Evolutionary conservation across 2,113 vertebrate species (phyloP).

Genomic region (Chloebia gouldiae): DNA sequence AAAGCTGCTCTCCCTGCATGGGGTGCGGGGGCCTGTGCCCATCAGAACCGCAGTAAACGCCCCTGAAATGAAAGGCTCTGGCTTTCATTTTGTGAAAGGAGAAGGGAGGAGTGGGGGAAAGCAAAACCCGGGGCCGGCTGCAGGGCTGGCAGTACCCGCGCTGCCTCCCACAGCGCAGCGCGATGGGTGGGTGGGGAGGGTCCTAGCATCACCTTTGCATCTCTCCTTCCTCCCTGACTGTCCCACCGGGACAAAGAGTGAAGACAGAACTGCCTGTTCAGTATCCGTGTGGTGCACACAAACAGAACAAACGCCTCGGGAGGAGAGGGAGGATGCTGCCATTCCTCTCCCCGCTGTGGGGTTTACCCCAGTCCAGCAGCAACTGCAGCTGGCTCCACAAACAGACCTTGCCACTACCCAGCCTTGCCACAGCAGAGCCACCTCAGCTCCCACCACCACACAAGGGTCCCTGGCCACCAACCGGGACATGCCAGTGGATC

Average conservation of each 20-base stretch:
- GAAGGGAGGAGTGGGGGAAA: not conserved
- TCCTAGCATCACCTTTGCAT: not conserved
- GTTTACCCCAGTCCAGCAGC: fast-evolving
- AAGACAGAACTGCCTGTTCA: fast-evolving
- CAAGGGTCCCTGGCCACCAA: fast-evolving
- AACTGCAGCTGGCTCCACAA: not conserved
- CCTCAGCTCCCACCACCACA: fast-evolving
- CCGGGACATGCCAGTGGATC: not conserved
- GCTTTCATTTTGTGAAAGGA: not conserved
- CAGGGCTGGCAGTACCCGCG: not conserved
- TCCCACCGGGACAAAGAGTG: not conserved
- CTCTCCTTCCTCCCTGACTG: not conserved
- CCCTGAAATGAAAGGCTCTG: not conserved
- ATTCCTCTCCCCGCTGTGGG: fast-evolving
- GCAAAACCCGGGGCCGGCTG: not conserved
- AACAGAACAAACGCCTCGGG: not conserved
- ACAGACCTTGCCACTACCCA: not conserved
- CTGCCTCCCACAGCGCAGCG: not conserved
- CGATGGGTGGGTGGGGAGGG: not conserved
- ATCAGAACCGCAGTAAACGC: not conserved
- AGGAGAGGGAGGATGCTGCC: not conserved
- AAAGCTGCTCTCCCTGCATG: not conserved
- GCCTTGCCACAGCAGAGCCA: not conserved
- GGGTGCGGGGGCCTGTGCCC: not conserved
- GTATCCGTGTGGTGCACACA: not conserved